Percentiles rank a stretch among this genome's conserved stretches.
Conservation (phyloP, 2,797 vertebrate genomes). For the Nyctibius grandis region DNA sequence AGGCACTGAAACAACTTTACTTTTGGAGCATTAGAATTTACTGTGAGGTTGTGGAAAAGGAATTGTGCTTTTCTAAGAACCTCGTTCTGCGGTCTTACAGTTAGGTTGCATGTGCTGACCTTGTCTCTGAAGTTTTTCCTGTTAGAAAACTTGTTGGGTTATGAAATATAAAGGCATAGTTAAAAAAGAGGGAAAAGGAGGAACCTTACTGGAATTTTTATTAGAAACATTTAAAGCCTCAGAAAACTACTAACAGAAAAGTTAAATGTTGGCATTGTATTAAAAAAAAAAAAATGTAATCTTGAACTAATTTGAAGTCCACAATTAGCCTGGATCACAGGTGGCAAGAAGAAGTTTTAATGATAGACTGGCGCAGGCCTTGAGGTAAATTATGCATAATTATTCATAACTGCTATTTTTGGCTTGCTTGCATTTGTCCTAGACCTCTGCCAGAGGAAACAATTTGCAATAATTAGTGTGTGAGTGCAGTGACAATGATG, state of each 20-base stretch:
- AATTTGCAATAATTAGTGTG: constrained; percentile 93
- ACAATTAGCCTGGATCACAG: constrained; percentile 71
- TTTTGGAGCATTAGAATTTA: not conserved
- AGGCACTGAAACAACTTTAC: not conserved
- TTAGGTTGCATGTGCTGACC: not conserved
- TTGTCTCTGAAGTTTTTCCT: not conserved
- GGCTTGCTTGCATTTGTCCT: constrained; percentile 88
- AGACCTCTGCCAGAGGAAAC: constrained; percentile 88
- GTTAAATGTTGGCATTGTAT: constrained; percentile 29
- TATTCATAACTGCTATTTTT: constrained; percentile 94
- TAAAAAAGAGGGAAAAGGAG: not conserved
- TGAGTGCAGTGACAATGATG: constrained; percentile 85
- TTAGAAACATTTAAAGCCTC: constrained; percentile 39
- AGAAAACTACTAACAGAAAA: constrained; percentile 36
- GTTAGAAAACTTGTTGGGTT: not conserved
- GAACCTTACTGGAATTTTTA: constrained; percentile 17
- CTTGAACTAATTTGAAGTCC: constrained; percentile 74
- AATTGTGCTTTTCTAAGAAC: not conserved
- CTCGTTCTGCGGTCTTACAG: not conserved
- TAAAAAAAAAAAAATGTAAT: not conserved
- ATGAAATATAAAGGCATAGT: not conserved
- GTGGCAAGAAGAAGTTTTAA: constrained; percentile 76
- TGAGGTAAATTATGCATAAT: constrained; percentile 97
- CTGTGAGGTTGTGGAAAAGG: not conserved
- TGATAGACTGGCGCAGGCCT: constrained; percentile 80